Percentiles rank a stretch among this genome's conserved stretches.
phyloP scores from a whole-genome alignment of 2,888 invertebrate species.

The Strigamia crassipes region DNA sequence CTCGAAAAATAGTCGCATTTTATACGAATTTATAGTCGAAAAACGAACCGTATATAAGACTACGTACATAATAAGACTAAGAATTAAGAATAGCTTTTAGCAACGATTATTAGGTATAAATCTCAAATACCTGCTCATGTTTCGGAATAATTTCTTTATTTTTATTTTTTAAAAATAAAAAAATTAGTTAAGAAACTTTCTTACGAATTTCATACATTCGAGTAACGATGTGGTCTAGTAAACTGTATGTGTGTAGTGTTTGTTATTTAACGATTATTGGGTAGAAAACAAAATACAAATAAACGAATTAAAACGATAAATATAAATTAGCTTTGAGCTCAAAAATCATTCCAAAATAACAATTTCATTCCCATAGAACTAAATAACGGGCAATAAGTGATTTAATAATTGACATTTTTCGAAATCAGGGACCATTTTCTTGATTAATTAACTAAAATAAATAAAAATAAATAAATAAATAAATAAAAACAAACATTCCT shows the following conservation, averaged over 20 bases:
- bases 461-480: no score
- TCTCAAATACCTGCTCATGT: slow-evolving; percentile 4
- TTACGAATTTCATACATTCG: not conserved
- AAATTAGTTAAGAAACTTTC: not conserved
- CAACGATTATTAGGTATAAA: not conserved
- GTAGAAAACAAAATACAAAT: not conserved
- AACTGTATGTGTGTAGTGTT: slow-evolving; percentile 12
- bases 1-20: not conserved
- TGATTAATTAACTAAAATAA: no score
- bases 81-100: not conserved
- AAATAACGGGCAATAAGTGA: no score
- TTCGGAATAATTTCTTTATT: not conserved
- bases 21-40: not conserved
- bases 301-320: not conserved
- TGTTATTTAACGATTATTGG: not conserved
- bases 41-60: no score
- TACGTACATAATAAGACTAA: not conserved
- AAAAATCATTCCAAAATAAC: not conserved
- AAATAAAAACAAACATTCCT: not conserved
- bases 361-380: no score
- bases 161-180: not conserved
- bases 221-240: slow-evolving; percentile 3
- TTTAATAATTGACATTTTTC: no score
- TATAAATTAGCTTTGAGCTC: not conserved
- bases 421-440: no score